Base-by-base conservation (phyloP, 2,797 vertebrate genomes). In the Sparidentex hasta region DNA sequence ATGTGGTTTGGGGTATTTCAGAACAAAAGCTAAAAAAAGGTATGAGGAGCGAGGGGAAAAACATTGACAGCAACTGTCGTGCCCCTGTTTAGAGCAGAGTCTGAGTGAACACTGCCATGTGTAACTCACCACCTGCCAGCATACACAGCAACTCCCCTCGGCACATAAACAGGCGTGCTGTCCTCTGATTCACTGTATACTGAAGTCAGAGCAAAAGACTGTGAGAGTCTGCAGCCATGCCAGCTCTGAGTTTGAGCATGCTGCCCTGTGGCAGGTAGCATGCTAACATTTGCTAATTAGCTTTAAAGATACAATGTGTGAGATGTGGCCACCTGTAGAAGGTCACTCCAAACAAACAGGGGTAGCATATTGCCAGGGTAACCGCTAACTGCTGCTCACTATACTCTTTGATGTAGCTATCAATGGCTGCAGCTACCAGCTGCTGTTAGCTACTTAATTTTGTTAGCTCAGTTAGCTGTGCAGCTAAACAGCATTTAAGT, bases 11-110 rank as follows among this genome's bases (percentile, higher is more conserved):
- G 69, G 75, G 78, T 85, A 87, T 93, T 92, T 93, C 52, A 66
- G 87, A 91, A 82, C 81, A 91, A 92, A 90, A 80, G 69, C 83
- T 74, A 80, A 88, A 91, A 88, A 87, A 90, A 84, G 74, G 71
- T 84, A 79, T 7, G 58, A 77, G 76, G 84, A 81, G 58, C 7
- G 41, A 72, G 76, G 82, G 79, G 81, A 27, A 86, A 86, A 83
- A 71, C 65, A 71, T 27, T 74, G 54, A 70, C 65, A 71, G 73
- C 78, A 84, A 81, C 84, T 77, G 80, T 66, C 46, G 41, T 67
- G 74, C 29, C 72, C 63, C 59, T 63, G 77, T 84, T 88, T 85
- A 84, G 72, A 83, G 57, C 68, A 41, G 38, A 27, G 64, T 51
- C 48, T 77, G 55, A 55, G 59, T 54, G 64, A 71, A 51, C 41